Evolutionary conservation across 2,888 invertebrate genomes (phyloP).

Genomic region (Nomada ferruginata): DNA sequence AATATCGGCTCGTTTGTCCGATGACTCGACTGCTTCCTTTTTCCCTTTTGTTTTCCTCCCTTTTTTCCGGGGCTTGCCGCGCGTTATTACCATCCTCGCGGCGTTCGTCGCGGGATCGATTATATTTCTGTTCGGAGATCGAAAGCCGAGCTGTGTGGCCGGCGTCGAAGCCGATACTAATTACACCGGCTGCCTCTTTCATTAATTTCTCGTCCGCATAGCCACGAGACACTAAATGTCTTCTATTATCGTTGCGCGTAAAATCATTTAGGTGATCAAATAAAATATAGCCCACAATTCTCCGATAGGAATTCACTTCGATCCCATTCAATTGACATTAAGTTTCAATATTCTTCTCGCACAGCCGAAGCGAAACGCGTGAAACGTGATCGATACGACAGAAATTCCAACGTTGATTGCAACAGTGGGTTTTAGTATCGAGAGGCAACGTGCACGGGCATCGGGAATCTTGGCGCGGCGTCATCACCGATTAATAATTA

Average conservation of each 20-base stretch:
- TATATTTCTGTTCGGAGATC: slow-evolving; percentile 54
- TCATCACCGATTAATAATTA: slow-evolving; percentile 83
- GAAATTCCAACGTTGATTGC: background rate
- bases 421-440: background rate
- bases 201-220: slow-evolving; percentile 29
- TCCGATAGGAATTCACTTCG: no score
- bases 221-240: background rate
- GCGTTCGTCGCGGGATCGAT: slow-evolving; percentile 47
- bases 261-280: background rate
- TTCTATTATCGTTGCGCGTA: background rate
- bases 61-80: slow-evolving; percentile 30
- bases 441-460: slow-evolving; percentile 28
- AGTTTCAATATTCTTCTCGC: no score
- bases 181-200: slow-evolving; percentile 29
- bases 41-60: slow-evolving; percentile 49
- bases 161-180: slow-evolving; percentile 42
- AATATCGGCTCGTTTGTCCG: slow-evolving; percentile 80
- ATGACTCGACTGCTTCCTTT: slow-evolving; percentile 77
- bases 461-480: slow-evolving; percentile 66
- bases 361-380: no score
- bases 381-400: background rate
- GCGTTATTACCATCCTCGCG: slow-evolving; percentile 47
- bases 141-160: slow-evolving; percentile 39
- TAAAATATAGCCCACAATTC: no score
- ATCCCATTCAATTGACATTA: no score